A percentile compares a stretch with the other conserved stretches of the same genome.
These are phyloP conservation scores for Drosophila busckii DNA, from an alignment of 1,140 invertebrate species.

Conservation along the genomic window DNA sequence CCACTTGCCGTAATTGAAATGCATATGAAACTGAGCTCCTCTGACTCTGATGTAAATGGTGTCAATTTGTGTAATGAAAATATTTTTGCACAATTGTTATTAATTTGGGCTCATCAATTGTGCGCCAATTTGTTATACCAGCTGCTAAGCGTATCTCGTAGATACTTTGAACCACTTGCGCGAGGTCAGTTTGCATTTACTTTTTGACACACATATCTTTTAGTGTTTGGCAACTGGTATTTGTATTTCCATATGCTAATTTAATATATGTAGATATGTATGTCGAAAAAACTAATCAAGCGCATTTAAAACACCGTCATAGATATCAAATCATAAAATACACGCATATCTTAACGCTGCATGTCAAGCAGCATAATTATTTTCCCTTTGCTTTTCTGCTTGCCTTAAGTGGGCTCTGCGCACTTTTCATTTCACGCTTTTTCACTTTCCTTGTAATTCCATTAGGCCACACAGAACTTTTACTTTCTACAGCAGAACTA, in stretches of 20 bases:
- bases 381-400: too few species aligned
- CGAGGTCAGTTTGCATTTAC: constrained; percentile 55
- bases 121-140: not conserved
- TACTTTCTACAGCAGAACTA: constrained; percentile 43
- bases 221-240: too few species aligned
- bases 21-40: constrained; percentile 34
- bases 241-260: too few species aligned
- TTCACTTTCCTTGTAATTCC: constrained; percentile 9
- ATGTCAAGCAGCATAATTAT: too few species aligned
- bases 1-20: constrained; percentile 44
- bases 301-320: too few species aligned
- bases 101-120: constrained; percentile 27
- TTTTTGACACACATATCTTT: constrained; percentile 37
- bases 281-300: too few species aligned
- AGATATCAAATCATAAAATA: too few species aligned
- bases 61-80: constrained; percentile 35
- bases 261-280: too few species aligned
- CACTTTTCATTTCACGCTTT: not conserved
- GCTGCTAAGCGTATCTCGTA: constrained; percentile 12
- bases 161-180: constrained; percentile 35
- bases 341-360: too few species aligned
- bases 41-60: too few species aligned
- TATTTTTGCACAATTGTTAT: constrained; percentile 9
- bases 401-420: too few species aligned
- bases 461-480: constrained; percentile 45